Evolutionary conservation across 30 jellyfish, hydroid and myxozoan species (phyloP).

Genomic region (Aurelia sp.): DNA sequence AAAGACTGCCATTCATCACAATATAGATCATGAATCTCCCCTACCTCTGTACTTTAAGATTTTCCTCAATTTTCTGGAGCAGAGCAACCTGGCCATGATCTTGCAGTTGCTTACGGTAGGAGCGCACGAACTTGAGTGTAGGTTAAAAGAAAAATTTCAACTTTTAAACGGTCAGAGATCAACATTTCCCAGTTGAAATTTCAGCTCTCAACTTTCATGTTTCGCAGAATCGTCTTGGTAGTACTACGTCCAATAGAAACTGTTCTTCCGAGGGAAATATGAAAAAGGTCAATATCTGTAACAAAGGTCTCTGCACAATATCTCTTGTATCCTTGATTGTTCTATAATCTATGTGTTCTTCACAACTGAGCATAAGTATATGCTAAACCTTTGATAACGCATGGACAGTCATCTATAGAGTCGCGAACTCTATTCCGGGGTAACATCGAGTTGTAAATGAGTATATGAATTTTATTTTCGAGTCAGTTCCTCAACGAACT

Average conservation of each 20-base stretch:
- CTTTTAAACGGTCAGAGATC: no score
- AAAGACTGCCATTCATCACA: no score
- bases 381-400: background rate
- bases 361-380: background rate
- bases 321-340: background rate
- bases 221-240: conserved; percentile 11
- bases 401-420: background rate
- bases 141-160: no score
- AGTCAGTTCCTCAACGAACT: conserved; percentile 7
- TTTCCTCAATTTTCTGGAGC: no score
- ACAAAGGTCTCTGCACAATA: background rate
- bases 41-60: no score
- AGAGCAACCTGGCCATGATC: no score
- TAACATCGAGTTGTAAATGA: background rate
- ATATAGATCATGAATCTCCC: no score
- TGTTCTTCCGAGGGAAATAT: conserved; percentile 5
- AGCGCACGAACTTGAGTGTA: no score
- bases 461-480: conserved; percentile 4
- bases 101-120: no score
- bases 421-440: conserved; percentile 2
- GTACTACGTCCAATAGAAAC: conserved; percentile 7
- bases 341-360: no score
- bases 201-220: conserved; percentile 8
- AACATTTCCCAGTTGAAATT: no score
- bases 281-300: background rate